These are phyloP conservation scores for Leptinotarsa haldemani DNA, from an alignment of 2,888 invertebrate species.

Conservation along the genomic window DNA sequence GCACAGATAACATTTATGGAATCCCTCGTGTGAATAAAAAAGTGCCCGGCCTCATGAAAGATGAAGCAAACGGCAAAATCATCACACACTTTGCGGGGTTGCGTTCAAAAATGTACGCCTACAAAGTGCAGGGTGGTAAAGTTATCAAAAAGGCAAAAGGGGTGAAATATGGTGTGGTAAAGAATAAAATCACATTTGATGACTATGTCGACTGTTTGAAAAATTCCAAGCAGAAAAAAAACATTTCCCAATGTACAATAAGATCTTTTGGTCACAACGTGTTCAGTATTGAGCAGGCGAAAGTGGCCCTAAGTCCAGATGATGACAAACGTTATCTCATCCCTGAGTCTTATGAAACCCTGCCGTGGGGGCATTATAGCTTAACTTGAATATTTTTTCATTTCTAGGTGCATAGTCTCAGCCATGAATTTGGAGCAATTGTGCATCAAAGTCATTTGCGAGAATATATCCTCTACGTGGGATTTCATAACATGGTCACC, in stretches of 20 bases:
- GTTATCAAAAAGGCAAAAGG: slow-evolving; percentile 17
- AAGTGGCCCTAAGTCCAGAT: slow-evolving; percentile 20
- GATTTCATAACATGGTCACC: background rate
- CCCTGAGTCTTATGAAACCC: slow-evolving; percentile 2
- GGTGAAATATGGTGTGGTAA: slow-evolving; percentile 10
- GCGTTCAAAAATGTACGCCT: slow-evolving; percentile 51
- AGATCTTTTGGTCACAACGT: slow-evolving; percentile 14
- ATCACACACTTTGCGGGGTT: slow-evolving; percentile 55
- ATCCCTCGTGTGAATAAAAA: slow-evolving; percentile 34
- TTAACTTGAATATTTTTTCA: background rate
- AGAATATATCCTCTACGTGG: background rate
- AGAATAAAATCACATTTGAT: slow-evolving; percentile 30
- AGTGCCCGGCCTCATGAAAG: slow-evolving; percentile 55
- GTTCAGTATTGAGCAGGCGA: slow-evolving; percentile 20
- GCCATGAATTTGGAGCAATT: background rate
- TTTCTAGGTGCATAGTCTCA: background rate
- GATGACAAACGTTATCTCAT: slow-evolving; percentile 24
- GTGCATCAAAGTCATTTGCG: slow-evolving; percentile 1
- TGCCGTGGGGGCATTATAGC: slow-evolving; percentile 28
- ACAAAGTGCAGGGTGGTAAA: slow-evolving; percentile 22
- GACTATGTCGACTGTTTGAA: slow-evolving; percentile 18
- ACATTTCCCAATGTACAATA: background rate
- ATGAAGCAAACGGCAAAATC: slow-evolving; percentile 53
- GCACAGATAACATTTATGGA: slow-evolving; percentile 43
- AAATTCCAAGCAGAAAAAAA: slow-evolving; percentile 2